phyloP scores from a whole-genome alignment of 2,113 vertebrate genomes.

The Edolisoma coerulescens region DNA sequence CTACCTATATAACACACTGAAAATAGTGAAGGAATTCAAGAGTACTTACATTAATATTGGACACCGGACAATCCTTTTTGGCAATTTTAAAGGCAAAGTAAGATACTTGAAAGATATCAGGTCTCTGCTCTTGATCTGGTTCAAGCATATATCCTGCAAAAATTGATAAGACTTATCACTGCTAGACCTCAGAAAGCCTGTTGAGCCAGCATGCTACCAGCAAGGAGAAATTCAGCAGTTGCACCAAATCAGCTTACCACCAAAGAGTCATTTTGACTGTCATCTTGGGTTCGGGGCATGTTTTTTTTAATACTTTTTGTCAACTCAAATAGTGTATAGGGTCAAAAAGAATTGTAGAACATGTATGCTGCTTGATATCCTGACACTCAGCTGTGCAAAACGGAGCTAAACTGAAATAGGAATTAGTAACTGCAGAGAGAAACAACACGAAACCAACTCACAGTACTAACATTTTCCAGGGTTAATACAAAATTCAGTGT shows the following conservation, averaged over 20 bases:
- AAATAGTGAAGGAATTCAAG: accelerated
- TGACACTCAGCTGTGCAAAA: neutral
- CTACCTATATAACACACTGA: neutral
- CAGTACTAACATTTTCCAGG: accelerated
- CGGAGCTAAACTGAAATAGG: neutral
- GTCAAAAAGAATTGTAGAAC: neutral
- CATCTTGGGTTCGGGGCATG: accelerated
- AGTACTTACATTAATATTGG: conserved; percentile 92
- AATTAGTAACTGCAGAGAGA: neutral
- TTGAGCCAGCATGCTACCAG: neutral
- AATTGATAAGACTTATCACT: neutral
- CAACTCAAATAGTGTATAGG: neutral
- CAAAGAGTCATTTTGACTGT: too few species aligned
- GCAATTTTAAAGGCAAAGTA: conserved; percentile 94
- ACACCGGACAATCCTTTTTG: conserved; percentile 90
- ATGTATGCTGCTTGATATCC: neutral
- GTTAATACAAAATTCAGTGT: neutral
- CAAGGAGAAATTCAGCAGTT: neutral
- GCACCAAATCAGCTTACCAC: neutral
- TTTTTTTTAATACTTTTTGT: neutral
- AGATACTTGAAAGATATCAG: conserved; percentile 96
- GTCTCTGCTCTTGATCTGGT: conserved; percentile 90
- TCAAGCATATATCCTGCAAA: conserved; percentile 94
- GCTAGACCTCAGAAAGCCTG: neutral
- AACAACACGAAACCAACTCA: neutral